Base-by-base conservation (phyloP, 2,888 invertebrate genomes). In the Eristalinus sepulchralis region DNA sequence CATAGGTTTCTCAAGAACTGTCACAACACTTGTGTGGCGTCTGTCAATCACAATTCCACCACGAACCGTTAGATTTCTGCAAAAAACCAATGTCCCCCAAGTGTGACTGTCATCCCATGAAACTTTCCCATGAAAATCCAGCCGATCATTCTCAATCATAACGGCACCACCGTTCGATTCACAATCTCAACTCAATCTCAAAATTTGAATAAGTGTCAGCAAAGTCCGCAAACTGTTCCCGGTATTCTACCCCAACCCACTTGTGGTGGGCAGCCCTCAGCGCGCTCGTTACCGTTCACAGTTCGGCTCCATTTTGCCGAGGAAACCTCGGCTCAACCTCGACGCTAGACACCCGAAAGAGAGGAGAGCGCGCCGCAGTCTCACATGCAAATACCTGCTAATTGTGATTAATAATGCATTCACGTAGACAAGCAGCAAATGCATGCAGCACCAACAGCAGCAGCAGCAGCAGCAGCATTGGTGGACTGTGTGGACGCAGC, bases 321-420 rank as follows among this genome's bases (percentile, higher is more conserved):
- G 13, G 62, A 76, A 80, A 57, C 70, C 71, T 66, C 67, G 71
- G 63, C 36, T 17, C 55, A 39, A 72, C 47, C n/a, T 17, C 27
- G 20, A n/a, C 5, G 57, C 57, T 22, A 64, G 10, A 59, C 53
- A 33, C 36, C 47, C 17, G 22, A 20, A 57, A 47, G 72, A 57
- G 6, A 13, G 13, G 36, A 13, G 39, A 39, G 39, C 13, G 39
- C 39, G 6, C 39, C 13, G 39, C 57, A 81, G 62, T 68, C 85
- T 72, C 77, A 77, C 85, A 85, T 78, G 81, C 71, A 71, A 68
- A 33, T 72, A 57, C 63, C 72, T 53, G 59, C 82, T 85, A 85
- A 85, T 82, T 85, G 77, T 77, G 84, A 85, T 85, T 78, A 85
- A 82, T 85, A 85, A 85, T 77, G 33, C 59, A 63, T 73, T 67